These are phyloP conservation scores for Pseudococcus jackbeardsleyi DNA, from an alignment of 2,888 invertebrate genomes.

Conservation along the genomic window DNA sequence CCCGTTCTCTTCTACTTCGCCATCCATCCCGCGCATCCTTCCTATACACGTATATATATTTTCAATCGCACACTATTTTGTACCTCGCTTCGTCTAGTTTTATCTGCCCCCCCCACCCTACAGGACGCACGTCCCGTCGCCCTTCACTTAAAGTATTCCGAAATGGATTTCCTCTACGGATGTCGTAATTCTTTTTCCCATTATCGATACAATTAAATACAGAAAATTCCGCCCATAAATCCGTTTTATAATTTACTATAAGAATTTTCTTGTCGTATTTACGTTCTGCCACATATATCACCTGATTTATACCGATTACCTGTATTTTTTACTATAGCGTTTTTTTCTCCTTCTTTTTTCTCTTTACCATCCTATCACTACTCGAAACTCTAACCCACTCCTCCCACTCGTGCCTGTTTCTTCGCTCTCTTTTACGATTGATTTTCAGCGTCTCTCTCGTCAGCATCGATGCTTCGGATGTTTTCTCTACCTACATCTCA, in stretches of 20 bases:
- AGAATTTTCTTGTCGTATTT: constrained; percentile 63
- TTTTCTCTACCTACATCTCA: background rate
- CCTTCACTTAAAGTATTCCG: constrained; percentile 53
- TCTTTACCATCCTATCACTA: background rate
- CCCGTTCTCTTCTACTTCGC: too few species aligned
- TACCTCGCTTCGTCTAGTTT: background rate
- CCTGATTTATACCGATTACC: constrained; percentile 60
- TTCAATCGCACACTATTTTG: background rate
- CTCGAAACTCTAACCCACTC: too few species aligned
- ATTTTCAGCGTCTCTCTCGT: constrained; percentile 29
- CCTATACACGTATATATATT: background rate
- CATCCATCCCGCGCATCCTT: background rate
- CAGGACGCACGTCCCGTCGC: background rate
- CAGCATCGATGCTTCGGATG: background rate
- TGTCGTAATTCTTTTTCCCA: constrained; percentile 62
- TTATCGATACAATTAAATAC: constrained; percentile 64
- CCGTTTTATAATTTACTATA: constrained; percentile 62
- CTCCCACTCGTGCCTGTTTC: background rate
- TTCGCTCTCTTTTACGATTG: constrained; percentile 47
- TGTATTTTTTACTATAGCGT: constrained; percentile 47
- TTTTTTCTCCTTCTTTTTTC: background rate
- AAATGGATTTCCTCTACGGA: constrained; percentile 60
- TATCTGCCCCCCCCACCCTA: background rate
- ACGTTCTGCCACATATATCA: constrained; percentile 61
- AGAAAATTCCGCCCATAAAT: constrained; percentile 62